Base-by-base conservation (phyloP, 64 coral and sea anemone species). In the Montipora cactus region DNA sequence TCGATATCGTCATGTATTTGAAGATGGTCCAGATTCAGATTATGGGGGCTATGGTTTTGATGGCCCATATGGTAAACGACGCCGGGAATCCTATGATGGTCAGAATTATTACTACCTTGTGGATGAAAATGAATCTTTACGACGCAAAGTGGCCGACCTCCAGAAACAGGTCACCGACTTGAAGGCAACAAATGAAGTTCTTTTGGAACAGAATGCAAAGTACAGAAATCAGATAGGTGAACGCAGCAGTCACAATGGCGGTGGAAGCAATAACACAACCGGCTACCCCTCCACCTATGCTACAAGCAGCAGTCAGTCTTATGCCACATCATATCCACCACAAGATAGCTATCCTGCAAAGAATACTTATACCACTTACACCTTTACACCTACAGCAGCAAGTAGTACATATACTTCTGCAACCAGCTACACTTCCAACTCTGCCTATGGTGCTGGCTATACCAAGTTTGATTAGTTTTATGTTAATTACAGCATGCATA, bases 141-240 rank as follows among this genome's bases (percentile, higher is more conserved):
- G 95, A 14, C 84, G 95, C 47, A 93, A 89, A 76, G 52, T 99
- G n/a, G 62, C 76, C 50, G 98, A 99, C n/a, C 98, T 99, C 9
- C 98, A 99, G 62, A 99, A 96, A 67, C 95, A 99, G 76, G 90
- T 99, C 46, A 67, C 86, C 15, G 98, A 96, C 70, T 81, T 99
- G 5, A 96, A 96, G 67, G 98, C 98, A 23, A 96, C 98, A 47
- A 99, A 99, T 81, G 98, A 99, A 76, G 95, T 99, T 23, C 80
- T 99, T 77, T 47, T 99, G 55, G 98, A 99, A 59, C 98, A 99
- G 79, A 99, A 99, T 92, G 98, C 98, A 28, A 89, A 93, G 68
- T 99, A 99, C 78, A 89, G 96, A 12, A 96, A 94, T 80, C 92
- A 94, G n/a, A 87, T 93, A 19, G 72, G 76, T 9, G 76, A 89